Base-by-base conservation (phyloP, 2,888 invertebrate species). In the Dorcus hopei region DNA sequence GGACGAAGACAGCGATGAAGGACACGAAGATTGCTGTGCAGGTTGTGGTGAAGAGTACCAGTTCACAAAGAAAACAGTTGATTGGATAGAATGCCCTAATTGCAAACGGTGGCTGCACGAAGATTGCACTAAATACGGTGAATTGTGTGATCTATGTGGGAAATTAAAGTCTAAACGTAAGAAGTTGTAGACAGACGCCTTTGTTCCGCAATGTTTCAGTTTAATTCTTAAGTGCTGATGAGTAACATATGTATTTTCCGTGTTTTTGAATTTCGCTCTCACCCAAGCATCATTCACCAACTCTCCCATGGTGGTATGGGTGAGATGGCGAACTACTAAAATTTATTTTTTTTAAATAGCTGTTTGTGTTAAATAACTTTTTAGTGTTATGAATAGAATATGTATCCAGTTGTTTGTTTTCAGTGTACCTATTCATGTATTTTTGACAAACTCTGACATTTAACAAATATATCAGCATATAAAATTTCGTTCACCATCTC, bases 221-320 rank as follows among this genome's bases (percentile, higher is more conserved):
- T 26, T 26, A 26, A 26, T 26, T 26, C 26, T 26, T 26, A 26
- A 26, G 26, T 26, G 26, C 26, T 26, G 26, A 26, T 26, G 26
- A 26, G 26, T 26, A 26, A 26, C 26, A 26, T 26, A 26, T 26
- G 26, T 26, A 26, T 26, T 26, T 26, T 26, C 26, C 26, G 26
- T 26, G 26, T 48, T 48, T 48, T 26, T 48, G 38, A 33, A 16
- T 52, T 42, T 16, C 38, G 14, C 14, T 51, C 51, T 51, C 51
- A 51, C 51, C 42, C 52, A 52, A 19, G 42, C 42, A 52, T 40
- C 42, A 14, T 40, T 42, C 52, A 42, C 52, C 52, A 52, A 52
- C 41, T 39, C 39, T 16, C 41, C 39, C 52, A 52, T 52, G n/a
- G 41, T 52, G 40, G 41, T 52, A 40, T 40, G 42, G 42, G 52